Percentiles rank a stretch among this genome's conserved stretches.
Evolutionary conservation across 2,113 vertebrate species (phyloP).

Genomic region (Oreocharis arfaki): DNA sequence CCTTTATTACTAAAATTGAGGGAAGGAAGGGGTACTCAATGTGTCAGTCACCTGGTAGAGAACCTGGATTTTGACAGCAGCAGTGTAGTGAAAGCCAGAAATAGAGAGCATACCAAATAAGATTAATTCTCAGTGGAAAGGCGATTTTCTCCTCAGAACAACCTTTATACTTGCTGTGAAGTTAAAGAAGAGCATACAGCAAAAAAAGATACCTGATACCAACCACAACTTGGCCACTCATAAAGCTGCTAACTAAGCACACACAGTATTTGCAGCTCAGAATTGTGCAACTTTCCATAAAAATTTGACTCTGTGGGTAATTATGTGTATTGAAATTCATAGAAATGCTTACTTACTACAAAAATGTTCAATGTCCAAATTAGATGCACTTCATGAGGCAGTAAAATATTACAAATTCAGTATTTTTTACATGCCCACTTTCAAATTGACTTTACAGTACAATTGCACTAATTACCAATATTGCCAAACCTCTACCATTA

Average conservation of each 20-base stretch:
- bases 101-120: slow-evolving; percentile 7
- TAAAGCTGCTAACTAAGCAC: slow-evolving; percentile 29
- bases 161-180: slow-evolving; percentile 7
- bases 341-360: background rate
- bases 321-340: background rate
- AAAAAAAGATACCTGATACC: slow-evolving; percentile 23
- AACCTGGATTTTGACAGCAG: background rate
- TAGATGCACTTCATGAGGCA: background rate
- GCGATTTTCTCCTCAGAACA: slow-evolving; percentile 22
- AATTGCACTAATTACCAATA: background rate
- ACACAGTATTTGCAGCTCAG: background rate
- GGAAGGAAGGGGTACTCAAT: background rate
- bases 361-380: background rate
- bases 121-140: slow-evolving; percentile 34
- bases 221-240: background rate
- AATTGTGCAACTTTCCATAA: background rate
- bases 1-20: background rate
- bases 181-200: background rate
- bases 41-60: background rate
- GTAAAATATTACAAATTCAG: background rate
- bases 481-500: background rate
- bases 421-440: background rate
- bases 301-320: background rate
- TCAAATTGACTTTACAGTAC: background rate
- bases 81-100: background rate